Evolutionary conservation across 2,888 invertebrate species (phyloP), one percentile per base, ranked within the genome.

Genomic region (Lasius platythorax): DNA sequence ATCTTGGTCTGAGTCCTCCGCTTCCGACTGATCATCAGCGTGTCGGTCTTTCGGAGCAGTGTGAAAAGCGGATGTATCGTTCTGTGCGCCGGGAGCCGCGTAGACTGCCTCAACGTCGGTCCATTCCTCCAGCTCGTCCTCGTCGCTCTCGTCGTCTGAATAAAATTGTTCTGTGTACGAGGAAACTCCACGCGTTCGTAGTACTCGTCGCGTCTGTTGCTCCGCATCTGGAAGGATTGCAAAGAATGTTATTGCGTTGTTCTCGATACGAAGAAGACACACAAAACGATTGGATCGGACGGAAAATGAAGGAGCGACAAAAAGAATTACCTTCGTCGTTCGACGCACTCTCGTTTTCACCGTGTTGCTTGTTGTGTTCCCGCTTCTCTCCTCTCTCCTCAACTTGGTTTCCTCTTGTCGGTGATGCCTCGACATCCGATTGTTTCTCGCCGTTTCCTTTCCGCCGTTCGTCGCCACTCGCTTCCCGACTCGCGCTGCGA

Each of bases 1-100:
- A 88, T 95, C 95, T 90, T 94, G 92, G 90, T 95, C 95, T 70
- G 95, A 94, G 91, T 94, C 94, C 92, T 92, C 92, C 76, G 88
- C 85, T 68, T 91, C 92, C 67, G 93, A 90, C 58, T 91, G 81
- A 81, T 91, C 89, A 73, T 89, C 91, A 64, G 83, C 56, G 68
- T 90, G 88, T 84, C 89, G 88, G 85, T 70, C 70, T 86, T 92
- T 93, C 68, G 91, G 18, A 85, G 88, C 6, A 92, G 86, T 40
- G 89, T 92, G 68, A 84, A 88, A 23, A 88, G 88, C 46, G 87
- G 93, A 87, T 91, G 92, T 9, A 88, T 87, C 67, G 84, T 85
- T 73, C 88, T 91, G 92, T 87, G 91, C 43, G 90, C 91, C 84
- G 89, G 93, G 87, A 91, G 91, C 67, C 86, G 93, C 88, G 63